phyloP scores from a whole-genome alignment of 2,113 vertebrate species.

The Ancistrus triradiatus region DNA sequence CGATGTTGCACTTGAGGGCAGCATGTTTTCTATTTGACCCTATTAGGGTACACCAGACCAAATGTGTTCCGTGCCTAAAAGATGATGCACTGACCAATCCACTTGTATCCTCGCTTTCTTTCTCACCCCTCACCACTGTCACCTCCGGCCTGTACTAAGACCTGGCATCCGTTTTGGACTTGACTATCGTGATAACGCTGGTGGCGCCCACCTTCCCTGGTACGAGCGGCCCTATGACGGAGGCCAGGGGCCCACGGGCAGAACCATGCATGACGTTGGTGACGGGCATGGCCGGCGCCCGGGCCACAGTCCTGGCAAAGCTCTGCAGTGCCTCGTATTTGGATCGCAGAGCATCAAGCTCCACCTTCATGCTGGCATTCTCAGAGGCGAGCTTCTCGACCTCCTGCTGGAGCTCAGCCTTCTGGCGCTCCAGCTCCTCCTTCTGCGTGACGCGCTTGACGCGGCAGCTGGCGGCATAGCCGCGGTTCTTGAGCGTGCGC shows the following conservation, averaged over 20 bases:
- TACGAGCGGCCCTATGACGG: conserved; percentile 85
- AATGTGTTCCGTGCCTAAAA: conserved; percentile 33
- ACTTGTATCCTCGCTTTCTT: neutral
- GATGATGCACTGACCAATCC: conserved; percentile 45
- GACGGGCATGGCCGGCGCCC: conserved; percentile 80
- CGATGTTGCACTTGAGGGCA: too few relatives aligned
- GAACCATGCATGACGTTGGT: conserved; percentile 63
- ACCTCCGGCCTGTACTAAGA: conserved; percentile 75
- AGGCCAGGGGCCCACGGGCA: conserved; percentile 76
- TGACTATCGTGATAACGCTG: conserved; percentile 98
- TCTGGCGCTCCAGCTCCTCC: conserved; percentile 97
- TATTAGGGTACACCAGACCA: neutral
- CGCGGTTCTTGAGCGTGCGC: conserved; percentile 94
- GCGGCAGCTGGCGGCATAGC: conserved; percentile 93
- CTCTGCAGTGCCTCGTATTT: conserved; percentile 98
- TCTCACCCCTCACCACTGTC: neutral
- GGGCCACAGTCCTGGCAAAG: conserved; percentile 94
- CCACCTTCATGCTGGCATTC: conserved; percentile 92
- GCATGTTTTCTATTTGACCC: neutral
- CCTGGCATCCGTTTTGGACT: conserved; percentile 92
- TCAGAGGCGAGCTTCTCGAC: conserved; percentile 96
- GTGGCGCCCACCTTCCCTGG: conserved; percentile 93
- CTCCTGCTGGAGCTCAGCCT: conserved; percentile 93
- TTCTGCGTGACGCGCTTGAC: conserved; percentile 97
- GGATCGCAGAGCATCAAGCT: conserved; percentile 93